These are phyloP conservation scores for Phymanthus crucifer DNA, from an alignment of 92 coral and sea anemone species.

Conservation along the genomic window DNA sequence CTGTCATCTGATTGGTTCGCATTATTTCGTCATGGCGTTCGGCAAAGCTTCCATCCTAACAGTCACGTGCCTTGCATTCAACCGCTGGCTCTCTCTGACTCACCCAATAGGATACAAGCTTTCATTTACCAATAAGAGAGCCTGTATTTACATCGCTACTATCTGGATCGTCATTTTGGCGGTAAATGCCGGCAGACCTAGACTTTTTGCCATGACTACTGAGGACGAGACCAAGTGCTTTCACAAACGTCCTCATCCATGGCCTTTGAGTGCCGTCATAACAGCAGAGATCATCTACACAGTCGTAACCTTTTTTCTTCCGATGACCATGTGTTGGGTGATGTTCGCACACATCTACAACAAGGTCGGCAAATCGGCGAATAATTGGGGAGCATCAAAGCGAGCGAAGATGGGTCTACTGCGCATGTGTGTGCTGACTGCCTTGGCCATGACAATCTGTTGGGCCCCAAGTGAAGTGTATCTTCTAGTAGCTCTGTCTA, in stretches of 20 bases:
- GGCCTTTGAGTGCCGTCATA: neutral
- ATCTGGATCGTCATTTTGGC: neutral
- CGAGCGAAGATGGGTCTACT: slow-evolving; percentile 15
- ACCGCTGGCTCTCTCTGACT: slow-evolving; percentile 17
- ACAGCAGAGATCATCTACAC: neutral
- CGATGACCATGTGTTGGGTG: slow-evolving; percentile 10
- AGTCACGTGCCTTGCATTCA: slow-evolving; percentile 25
- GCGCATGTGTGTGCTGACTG: slow-evolving; percentile 41
- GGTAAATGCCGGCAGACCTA: neutral
- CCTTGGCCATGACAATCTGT: slow-evolving; percentile 20
- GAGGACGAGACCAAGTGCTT: neutral
- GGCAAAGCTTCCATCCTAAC: slow-evolving; percentile 24
- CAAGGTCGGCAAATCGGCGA: neutral
- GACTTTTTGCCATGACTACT: neutral
- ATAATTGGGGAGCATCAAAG: neutral
- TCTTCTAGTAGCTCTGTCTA: neutral
- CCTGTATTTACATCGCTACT: slow-evolving; percentile 1
- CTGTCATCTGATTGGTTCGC: slow-evolving; percentile 21
- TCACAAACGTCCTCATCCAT: neutral
- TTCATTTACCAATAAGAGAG: slow-evolving; percentile 10
- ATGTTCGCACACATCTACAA: slow-evolving; percentile 25
- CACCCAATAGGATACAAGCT: slow-evolving; percentile 19
- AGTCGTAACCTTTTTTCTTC: slow-evolving; percentile 12
- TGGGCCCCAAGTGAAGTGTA: slow-evolving; percentile 34
- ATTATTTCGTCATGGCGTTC: slow-evolving; percentile 9